Evolutionary conservation across 2,113 vertebrate genomes (phyloP).

Genomic region (Ginglymostoma cirratum): DNA sequence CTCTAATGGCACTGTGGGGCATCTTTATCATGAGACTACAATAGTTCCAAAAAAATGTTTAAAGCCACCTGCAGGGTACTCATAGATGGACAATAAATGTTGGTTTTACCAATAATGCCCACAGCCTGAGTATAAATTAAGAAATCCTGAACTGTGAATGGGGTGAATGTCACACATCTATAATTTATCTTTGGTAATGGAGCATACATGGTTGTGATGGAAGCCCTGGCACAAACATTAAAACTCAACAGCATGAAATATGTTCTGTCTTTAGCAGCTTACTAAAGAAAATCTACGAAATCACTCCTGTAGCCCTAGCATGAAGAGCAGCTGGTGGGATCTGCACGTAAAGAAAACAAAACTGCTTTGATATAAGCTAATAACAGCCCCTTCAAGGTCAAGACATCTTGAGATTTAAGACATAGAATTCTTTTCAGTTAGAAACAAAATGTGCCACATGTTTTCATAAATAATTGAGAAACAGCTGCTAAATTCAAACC

Average conservation of each 20-base stretch:
- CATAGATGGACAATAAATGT: no score
- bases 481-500: background rate
- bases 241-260: background rate
- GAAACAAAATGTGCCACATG: background rate
- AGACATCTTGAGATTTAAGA: background rate
- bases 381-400: background rate
- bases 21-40: background rate
- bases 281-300: background rate
- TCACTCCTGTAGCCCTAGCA: background rate
- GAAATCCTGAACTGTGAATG: background rate
- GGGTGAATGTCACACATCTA: background rate
- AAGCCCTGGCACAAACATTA: background rate
- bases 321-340: background rate
- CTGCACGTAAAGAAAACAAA: background rate
- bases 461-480: background rate
- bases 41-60: background rate
- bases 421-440: background rate
- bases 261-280: background rate
- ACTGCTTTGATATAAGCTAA: background rate
- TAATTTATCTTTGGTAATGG: background rate
- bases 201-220: background rate
- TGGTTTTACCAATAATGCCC: no score
- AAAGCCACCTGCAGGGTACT: background rate
- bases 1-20: background rate
- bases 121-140: background rate